Base-by-base conservation (phyloP, 92 coral and sea anemone species). In the Hydrozoanthus gracilis region DNA sequence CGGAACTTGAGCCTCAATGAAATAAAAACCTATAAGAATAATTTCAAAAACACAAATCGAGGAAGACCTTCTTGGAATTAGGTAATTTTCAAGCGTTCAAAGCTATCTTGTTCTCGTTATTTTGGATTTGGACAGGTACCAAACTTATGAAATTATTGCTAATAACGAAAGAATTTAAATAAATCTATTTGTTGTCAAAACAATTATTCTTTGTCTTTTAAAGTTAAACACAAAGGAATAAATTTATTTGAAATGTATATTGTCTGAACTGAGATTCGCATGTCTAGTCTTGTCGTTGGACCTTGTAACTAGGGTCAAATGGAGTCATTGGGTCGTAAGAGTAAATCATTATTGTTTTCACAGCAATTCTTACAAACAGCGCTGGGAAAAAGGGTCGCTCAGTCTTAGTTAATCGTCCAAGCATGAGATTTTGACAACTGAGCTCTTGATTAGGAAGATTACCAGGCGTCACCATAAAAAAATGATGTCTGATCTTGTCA, bases 401-500 rank as follows among this genome's bases (percentile, higher is more conserved):
- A 65, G 69, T 80, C 69, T 80, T 80, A 80, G 58, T 80, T 80
- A 80, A 80, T 80, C 85, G 74, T 20, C 54, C 74, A 80, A 80
- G 85, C 85, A 80, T 80, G 85, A 80, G 74, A 48, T 80, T 80
- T 80, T 80, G 85, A 80, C 85, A 80, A 70, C 73, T 10, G 47
- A 66, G 71, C 84, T 77, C 90, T 76, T 87, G 68, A 52, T 51
- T 82, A 89, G 62, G 88, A 15, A 61, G 84, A 74, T 86, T 65
- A 56, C 70, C 76, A 87, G 82, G 87, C 91, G 87, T 87, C 79
- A 71, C 91, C 82, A 84, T 79, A 14, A 65, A 88, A 82, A 87
- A 84, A 86, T 90, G 64, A 90, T 90, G 66, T 51, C 62, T 83
- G 84, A 86, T 88, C 84, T 79, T 76, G 87, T 78, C 82, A 88